These are phyloP conservation scores for Tanytarsus gracilentus DNA, from an alignment of 2,888 invertebrate genomes.

Conservation along the genomic window DNA sequence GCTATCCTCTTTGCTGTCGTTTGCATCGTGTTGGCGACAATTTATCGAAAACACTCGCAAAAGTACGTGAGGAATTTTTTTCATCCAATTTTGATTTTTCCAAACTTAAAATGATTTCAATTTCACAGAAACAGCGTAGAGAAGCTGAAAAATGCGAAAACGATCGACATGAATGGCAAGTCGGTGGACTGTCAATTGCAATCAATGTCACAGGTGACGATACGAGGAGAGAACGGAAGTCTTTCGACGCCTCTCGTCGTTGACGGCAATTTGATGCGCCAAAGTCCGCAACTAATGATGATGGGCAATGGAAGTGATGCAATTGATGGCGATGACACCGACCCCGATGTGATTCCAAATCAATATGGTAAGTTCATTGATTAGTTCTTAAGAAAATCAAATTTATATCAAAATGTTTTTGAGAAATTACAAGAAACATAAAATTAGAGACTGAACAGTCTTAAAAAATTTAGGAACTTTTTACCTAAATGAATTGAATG, in stretches of 20 bases:
- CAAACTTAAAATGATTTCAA: neutral
- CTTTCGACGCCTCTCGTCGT: conserved; percentile 32
- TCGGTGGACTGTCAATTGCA: conserved; percentile 24
- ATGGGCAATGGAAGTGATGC: too few species aligned
- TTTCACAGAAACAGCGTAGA: conserved; percentile 17
- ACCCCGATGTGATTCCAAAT: conserved; percentile 81
- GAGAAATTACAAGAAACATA: neutral
- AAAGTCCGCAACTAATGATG: conserved; percentile 41
- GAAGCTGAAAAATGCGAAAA: conserved; percentile 27
- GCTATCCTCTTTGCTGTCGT: conserved; percentile 66
- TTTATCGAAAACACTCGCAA: conserved; percentile 55
- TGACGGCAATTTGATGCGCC: conserved; percentile 42
- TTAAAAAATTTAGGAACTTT: too few species aligned
- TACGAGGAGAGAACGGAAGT: conserved; percentile 35
- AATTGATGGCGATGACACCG: conserved; percentile 53
- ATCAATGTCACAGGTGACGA: conserved; percentile 33
- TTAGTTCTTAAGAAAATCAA: neutral
- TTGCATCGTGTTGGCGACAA: conserved; percentile 64
- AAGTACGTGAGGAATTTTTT: conserved; percentile 36
- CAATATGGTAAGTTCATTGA: conserved; percentile 63
- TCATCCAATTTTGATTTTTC: neutral
- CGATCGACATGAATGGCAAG: conserved; percentile 3
- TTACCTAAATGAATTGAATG: too few species aligned
- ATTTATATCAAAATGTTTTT: too few species aligned
- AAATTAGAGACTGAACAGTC: too few species aligned